Conservation (phyloP, 2,888 invertebrate genomes). For the Scaptomyza polygonia region DNA sequence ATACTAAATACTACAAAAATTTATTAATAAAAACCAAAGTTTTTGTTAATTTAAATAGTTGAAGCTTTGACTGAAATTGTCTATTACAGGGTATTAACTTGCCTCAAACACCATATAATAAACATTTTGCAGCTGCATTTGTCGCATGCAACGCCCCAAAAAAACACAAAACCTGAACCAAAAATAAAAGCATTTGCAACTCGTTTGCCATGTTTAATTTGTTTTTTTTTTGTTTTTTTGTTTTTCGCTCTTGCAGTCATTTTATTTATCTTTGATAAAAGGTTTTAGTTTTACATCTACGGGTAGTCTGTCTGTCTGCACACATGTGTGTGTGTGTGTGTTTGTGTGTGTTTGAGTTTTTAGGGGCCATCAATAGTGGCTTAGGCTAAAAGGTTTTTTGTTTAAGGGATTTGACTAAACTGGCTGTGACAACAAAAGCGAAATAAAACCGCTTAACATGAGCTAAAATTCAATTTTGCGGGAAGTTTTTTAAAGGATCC, state of each 20-base stretch:
- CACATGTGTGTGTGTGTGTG: constrained; percentile 18
- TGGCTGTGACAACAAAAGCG: background rate
- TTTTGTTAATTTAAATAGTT: no score
- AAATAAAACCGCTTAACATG: constrained; percentile 24
- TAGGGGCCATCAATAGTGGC: constrained; percentile 61
- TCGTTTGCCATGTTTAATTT: constrained; percentile 21
- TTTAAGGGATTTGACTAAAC: constrained; percentile 32
- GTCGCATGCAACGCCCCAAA: constrained; percentile 59
- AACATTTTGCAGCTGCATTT: constrained; percentile 50
- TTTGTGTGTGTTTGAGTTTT: constrained; percentile 13
- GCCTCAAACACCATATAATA: background rate
- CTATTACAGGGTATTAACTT: constrained; percentile 12
- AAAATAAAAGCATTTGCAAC: constrained; percentile 28
- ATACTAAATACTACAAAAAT: no score
- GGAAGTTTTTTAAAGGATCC: background rate
- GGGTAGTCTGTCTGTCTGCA: constrained; percentile 8
- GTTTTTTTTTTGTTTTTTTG: background rate
- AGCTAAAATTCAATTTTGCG: constrained; percentile 17
- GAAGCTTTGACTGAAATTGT: no score
- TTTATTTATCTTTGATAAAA: constrained; percentile 79
- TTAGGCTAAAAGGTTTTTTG: constrained; percentile 67
- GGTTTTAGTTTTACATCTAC: constrained; percentile 67
- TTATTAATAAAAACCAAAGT: no score
- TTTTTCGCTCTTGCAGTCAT: constrained; percentile 51
- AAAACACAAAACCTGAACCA: constrained; percentile 14